Evolutionary conservation across 2,888 invertebrate genomes (phyloP), one percentile per base, ranked within the genome.

Genomic region (Coronaproctus castanopsis): DNA sequence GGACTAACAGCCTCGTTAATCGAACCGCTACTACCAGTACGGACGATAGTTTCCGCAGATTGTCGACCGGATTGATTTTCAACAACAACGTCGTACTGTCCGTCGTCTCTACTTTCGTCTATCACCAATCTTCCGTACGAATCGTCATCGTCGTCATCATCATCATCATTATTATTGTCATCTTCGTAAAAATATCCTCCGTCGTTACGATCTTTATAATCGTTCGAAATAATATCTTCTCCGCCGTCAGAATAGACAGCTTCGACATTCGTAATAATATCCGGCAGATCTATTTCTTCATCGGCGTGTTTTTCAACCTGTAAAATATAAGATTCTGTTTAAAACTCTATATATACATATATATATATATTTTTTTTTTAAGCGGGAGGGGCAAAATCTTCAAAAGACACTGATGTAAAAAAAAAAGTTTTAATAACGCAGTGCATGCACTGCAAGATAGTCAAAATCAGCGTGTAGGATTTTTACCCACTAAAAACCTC

Each of bases 191-290:
- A n/a, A n/a, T n/a, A n/a, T n/a, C n/a, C n/a, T n/a, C n/a, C n/a
- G 36, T 36, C 14, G 36, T 36, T 36, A 8, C 5, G 14, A 36
- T 36, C 36, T 57, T 51, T 36, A 2, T 61, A 50, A 24, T 24
- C 36, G 10, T 54, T 20, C 10, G 23, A 20, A 53, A 61, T 59
- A 36, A 57, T 52, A 19, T 54, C n/a, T 21, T 62, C 61, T 57
- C 65, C 67, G 53, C 64, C 64, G 55, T 66, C 67, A 1, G 67
- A 67, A 59, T 67, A 67, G 8, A 67, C 67, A 21, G 66, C 67
- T 63, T 67, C 65, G 8, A 67, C 66, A 19, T 63, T 63, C 52
- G 63, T 64, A 36, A 67, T 60, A 36, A 65, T 59, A 24, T 65
- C 63, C 10, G 57, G 60, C 24, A 63, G 57, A 54, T 63, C 63